Conservation (phyloP, 2,797 vertebrate genomes). For the Spheniscus humboldti region DNA sequence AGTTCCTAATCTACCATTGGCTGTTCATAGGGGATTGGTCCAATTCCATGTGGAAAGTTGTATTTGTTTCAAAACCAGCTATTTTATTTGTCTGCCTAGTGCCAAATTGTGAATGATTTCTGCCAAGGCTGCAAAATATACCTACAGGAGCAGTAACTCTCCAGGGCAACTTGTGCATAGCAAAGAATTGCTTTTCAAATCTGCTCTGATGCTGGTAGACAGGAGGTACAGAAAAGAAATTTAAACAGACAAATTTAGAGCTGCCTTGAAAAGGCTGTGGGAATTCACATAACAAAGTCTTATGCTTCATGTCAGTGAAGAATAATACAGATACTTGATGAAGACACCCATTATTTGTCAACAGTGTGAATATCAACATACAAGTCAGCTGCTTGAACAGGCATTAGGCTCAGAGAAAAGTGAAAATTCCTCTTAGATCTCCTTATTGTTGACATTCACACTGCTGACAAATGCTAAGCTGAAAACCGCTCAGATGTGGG, state of each 20-base stretch:
- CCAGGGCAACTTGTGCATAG: neutral
- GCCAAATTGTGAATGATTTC: neutral
- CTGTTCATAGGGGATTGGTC: neutral
- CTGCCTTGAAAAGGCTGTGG: neutral
- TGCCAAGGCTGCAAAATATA: neutral
- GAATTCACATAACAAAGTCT: neutral
- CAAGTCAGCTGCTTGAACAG: neutral
- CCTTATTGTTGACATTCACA: slow-evolving; percentile 10
- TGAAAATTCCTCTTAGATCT: slow-evolving; percentile 9
- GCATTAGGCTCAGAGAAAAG: neutral
- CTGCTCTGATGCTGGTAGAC: neutral
- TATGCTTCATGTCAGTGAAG: neutral
- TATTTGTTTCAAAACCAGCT: neutral
- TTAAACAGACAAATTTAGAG: neutral
- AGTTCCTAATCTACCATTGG: neutral
- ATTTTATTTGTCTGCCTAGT: neutral
- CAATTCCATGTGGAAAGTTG: neutral
- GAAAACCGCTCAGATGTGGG: neutral
- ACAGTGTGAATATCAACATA: neutral
- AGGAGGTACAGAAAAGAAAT: neutral
- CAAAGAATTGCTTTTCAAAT: neutral
- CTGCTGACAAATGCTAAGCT: slow-evolving; percentile 6
- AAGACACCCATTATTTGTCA: slow-evolving; percentile 14
- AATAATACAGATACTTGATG: neutral
- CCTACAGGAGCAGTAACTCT: neutral